phyloP scores from a whole-genome alignment of 2,888 invertebrate species.

The Incurvaria masculella region DNA sequence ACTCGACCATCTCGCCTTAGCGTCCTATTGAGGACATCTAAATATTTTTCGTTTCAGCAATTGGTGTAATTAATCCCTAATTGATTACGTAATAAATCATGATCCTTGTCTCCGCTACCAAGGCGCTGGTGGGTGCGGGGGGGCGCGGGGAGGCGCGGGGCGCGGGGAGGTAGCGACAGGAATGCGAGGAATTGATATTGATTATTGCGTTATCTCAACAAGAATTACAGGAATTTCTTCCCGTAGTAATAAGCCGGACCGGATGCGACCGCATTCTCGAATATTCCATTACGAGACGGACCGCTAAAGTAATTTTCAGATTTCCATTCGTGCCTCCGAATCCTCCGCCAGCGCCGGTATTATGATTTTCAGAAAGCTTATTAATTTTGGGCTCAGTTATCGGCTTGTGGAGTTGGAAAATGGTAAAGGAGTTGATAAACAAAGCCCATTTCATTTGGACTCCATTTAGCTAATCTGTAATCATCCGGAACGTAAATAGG shows the following conservation, averaged over 20 bases:
- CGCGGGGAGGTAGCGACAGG: not conserved
- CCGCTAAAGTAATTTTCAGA: not conserved
- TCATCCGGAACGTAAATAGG: too few species aligned
- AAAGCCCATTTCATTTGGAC: too few species aligned
- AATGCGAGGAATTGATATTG: not conserved
- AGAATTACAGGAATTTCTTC: not conserved
- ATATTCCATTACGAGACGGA: not conserved
- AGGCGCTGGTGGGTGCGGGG: not conserved
- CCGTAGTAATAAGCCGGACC: not conserved
- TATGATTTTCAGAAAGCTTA: too few species aligned
- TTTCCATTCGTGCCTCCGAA: not conserved
- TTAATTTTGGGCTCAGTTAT: too few species aligned
- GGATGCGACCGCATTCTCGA: not conserved
- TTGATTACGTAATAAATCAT: not conserved
- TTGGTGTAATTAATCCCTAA: not conserved
- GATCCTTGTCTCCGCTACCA: not conserved
- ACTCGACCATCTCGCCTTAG: too few species aligned
- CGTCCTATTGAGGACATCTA: too few species aligned
- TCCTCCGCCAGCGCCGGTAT: too few species aligned
- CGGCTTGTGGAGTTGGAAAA: too few species aligned
- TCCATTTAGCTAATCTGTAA: too few species aligned
- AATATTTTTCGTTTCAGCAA: not conserved
- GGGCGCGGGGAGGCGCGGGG: not conserved
- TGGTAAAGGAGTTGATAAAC: too few species aligned
- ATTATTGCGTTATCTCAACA: not conserved